Percentiles rank a stretch among this genome's conserved stretches.
phyloP scores from a whole-genome alignment of 2,888 invertebrate genomes.

The Drosophila infuscata region DNA sequence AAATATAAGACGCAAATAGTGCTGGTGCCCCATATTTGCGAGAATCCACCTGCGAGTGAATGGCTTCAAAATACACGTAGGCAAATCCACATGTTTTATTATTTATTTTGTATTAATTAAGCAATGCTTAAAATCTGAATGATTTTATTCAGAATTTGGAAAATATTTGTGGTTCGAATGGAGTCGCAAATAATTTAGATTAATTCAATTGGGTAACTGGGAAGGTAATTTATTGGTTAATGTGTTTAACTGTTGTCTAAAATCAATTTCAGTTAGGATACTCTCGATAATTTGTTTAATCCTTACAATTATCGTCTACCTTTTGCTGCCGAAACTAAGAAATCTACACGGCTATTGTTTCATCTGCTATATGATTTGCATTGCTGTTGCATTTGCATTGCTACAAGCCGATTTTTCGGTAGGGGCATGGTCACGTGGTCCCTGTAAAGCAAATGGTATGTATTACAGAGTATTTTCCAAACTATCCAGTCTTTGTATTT shows the following conservation, averaged over 20 bases:
- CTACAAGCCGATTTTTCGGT: slow-evolving; percentile 2
- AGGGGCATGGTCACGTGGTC: fast-evolving
- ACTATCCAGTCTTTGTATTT: too few species aligned
- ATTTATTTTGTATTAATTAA: too few species aligned
- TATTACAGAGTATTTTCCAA: too few species aligned
- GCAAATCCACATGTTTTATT: neutral
- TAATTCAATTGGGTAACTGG: neutral
- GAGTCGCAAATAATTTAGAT: neutral
- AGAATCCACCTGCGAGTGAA: neutral
- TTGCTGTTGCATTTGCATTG: slow-evolving; percentile 17
- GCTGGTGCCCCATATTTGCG: slow-evolving; percentile 40
- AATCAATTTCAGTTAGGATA: slow-evolving; percentile 87
- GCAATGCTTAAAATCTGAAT: too few species aligned
- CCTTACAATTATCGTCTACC: slow-evolving; percentile 86
- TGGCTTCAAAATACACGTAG: slow-evolving; percentile 2
- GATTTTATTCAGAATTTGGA: too few species aligned
- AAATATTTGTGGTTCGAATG: too few species aligned
- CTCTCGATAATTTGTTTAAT: slow-evolving; percentile 90
- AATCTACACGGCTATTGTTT: slow-evolving; percentile 43
- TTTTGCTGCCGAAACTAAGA: slow-evolving; percentile 27
- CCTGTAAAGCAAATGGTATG: slow-evolving; percentile 23
- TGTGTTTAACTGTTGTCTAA: neutral
- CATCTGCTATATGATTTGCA: slow-evolving; percentile 32
- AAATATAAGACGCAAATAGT: neutral
- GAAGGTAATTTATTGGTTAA: neutral